phyloP scores from a whole-genome alignment of 2,113 vertebrate species.

The Rhinolophus ferrumequinum region DNA sequence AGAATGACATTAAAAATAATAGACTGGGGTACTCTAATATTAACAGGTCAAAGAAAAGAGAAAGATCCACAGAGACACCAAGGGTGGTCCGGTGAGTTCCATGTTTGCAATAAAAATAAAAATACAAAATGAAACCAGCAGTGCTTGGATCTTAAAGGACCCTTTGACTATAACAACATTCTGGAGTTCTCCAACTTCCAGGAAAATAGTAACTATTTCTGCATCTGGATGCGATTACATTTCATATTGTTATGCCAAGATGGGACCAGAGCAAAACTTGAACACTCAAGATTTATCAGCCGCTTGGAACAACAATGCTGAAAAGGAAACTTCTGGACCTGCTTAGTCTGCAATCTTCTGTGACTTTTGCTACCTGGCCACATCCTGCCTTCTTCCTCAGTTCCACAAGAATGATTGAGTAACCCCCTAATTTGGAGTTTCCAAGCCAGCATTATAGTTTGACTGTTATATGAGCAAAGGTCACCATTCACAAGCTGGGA shows the following conservation, averaged over 20 bases:
- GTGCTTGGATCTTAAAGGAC: constrained; percentile 92
- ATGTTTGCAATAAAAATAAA: constrained; percentile 88
- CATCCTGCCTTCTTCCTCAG: neutral
- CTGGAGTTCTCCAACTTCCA: constrained; percentile 84
- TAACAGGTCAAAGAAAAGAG: neutral
- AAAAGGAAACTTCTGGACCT: neutral
- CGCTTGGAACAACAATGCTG: neutral
- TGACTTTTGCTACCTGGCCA: neutral
- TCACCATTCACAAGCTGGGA: neutral
- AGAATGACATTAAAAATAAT: neutral
- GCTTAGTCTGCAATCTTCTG: neutral
- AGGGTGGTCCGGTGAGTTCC: neutral
- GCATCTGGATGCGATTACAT: neutral
- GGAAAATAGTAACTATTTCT: neutral
- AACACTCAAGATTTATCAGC: neutral
- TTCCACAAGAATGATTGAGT: neutral
- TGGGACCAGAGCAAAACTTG: neutral
- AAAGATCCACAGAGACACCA: neutral
- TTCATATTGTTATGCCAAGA: neutral
- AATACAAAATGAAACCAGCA: constrained; percentile 91
- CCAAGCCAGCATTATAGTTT: neutral
- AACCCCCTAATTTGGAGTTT: neutral
- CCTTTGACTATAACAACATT: constrained; percentile 92
- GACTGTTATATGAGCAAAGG: neutral
- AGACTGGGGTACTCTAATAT: neutral